Evolutionary conservation across 2,797 vertebrate genomes (phyloP).

Genomic region (Nannoperca australis): DNA sequence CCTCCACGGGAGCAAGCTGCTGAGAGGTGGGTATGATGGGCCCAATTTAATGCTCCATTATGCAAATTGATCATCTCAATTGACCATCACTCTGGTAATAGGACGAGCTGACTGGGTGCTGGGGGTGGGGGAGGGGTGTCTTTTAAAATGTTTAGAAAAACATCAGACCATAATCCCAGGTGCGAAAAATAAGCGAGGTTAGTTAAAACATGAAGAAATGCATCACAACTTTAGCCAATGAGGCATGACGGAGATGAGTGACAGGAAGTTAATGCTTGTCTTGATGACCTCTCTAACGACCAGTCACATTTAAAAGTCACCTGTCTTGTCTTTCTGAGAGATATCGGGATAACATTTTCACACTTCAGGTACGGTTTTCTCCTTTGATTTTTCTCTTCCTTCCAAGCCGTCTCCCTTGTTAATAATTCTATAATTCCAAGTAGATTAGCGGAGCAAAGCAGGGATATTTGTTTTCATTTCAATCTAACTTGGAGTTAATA

Average conservation of each 20-base stretch:
- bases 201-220: conserved; percentile 75
- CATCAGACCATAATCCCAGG: conserved; percentile 74
- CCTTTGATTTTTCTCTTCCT: conserved; percentile 1
- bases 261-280: conserved; percentile 72
- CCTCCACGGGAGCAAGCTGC: conserved; percentile 78
- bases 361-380: neutral
- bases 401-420: conserved; percentile 14
- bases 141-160: conserved; percentile 78
- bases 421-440: conserved; percentile 46
- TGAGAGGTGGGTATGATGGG: conserved; percentile 81
- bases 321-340: conserved; percentile 47
- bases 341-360: conserved; percentile 15
- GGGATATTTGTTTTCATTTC: conserved; percentile 67
- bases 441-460: conserved; percentile 39
- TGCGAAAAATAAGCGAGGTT: conserved; percentile 78
- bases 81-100: conserved; percentile 87
- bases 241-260: conserved; percentile 75
- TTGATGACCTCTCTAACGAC: conserved; percentile 65
- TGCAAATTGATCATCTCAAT: conserved; percentile 91
- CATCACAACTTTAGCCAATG: conserved; percentile 71
- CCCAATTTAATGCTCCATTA: conserved; percentile 90
- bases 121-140: conserved; percentile 61
- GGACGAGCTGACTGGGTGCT: conserved; percentile 74
- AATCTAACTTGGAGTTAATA: conserved; percentile 58
- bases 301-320: conserved; percentile 77